phyloP scores from a whole-genome alignment of 2,113 vertebrate species.

The Silurus meridionalis region DNA sequence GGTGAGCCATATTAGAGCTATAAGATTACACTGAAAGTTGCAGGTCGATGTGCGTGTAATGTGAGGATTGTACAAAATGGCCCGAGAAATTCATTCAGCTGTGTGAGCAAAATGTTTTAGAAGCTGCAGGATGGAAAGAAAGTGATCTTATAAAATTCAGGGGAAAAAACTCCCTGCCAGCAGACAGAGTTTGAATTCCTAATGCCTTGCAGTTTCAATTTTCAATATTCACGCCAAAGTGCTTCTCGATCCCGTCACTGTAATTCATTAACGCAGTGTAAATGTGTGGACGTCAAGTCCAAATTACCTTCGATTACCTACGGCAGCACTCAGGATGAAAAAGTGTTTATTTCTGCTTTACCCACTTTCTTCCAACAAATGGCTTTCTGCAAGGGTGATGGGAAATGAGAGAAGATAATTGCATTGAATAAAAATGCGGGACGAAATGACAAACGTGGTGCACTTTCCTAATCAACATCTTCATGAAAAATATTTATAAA shows the following conservation, averaged over 20 bases:
- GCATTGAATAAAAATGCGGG: neutral
- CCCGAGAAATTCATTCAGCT: neutral
- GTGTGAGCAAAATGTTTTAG: neutral
- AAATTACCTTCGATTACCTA: slow-evolving; percentile 25
- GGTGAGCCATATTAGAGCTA: neutral
- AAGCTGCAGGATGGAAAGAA: neutral
- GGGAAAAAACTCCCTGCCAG: no score
- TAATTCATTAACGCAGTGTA: slow-evolving; percentile 17
- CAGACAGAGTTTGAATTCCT: neutral
- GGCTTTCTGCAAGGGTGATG: neutral
- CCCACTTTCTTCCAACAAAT: neutral
- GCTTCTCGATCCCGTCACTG: neutral
- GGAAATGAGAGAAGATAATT: slow-evolving; percentile 13
- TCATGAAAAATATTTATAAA: neutral
- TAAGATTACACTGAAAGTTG: neutral
- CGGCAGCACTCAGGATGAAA: neutral
- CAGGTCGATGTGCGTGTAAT: neutral
- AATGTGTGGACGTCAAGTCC: neutral
- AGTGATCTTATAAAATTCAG: neutral
- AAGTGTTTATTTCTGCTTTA: slow-evolving; percentile 9
- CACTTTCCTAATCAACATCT: slow-evolving; percentile 12
- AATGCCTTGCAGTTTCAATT: neutral
- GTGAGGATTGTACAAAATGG: neutral
- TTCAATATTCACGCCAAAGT: neutral
- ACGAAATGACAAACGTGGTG: neutral